phyloP scores from a whole-genome alignment of 2,888 invertebrate genomes.

The Lumbricus terrestris region DNA sequence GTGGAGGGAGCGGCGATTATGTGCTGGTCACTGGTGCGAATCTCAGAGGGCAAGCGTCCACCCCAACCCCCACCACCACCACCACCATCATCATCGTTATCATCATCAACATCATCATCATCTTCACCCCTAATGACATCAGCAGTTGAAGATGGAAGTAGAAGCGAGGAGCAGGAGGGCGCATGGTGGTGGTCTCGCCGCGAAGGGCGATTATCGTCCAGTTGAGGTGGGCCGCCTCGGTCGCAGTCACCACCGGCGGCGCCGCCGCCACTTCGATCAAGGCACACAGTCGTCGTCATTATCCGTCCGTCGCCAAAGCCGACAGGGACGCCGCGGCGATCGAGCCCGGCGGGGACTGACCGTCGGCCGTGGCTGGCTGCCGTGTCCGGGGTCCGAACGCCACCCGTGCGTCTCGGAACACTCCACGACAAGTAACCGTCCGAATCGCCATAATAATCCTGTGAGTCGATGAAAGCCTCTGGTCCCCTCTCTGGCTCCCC shows the following conservation, averaged over 20 bases:
- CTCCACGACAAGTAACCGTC: conserved; percentile 4
- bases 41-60: not conserved
- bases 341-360: not conserved
- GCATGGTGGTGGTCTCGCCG: not conserved
- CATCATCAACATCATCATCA: not conserved
- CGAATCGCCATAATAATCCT: not conserved
- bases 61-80: not conserved
- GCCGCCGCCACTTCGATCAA: not conserved
- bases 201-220: not conserved
- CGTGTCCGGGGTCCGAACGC: not conserved
- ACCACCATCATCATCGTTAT: not conserved
- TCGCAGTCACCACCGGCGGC: not conserved
- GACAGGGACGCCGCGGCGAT: not conserved
- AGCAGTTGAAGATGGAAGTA: not conserved
- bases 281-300: not conserved
- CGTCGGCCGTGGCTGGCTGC: not conserved
- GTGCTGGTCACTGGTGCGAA: not conserved
- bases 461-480: not conserved
- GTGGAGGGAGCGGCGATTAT: not conserved
- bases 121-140: not conserved
- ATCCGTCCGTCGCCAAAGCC: not conserved
- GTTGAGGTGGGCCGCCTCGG: not conserved
- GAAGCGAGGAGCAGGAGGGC: not conserved
- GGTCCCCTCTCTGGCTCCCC: not conserved
- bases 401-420: not conserved